Base-by-base conservation (phyloP, 1,140 invertebrate genomes). In the Cotesia vestalis region DNA sequence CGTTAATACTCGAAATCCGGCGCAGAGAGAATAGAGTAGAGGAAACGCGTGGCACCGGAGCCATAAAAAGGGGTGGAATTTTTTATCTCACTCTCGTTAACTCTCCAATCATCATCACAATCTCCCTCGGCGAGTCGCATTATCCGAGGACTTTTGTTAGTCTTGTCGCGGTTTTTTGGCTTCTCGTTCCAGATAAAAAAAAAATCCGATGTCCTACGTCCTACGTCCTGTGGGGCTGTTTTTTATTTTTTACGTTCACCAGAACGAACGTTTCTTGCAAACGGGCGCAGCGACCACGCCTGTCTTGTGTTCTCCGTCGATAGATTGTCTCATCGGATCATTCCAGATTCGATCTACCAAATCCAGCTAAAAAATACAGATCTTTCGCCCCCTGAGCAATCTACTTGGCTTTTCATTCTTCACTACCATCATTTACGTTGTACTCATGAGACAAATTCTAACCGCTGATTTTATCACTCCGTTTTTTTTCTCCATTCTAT, bases 301-400 rank as follows among this genome's bases (percentile, higher is more conserved):
- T 82, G 83, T 84, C 78, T 74, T 76, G 75, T 84, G 83, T 84
- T 83, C 80, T 73, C 78, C 79, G 73, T 75, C 77, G 81, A 81
- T 82, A 77, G 77, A 80, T 82, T 76, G 81, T 80, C 78, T 76
- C 75, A 77, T 77, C 72, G 70, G 75, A 79, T 78, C 73, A 69
- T 38, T n/a, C 34, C 35, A n/a, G 38, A 12, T 12, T 14, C 40
- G 36, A 17, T 36, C 36, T n/a, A 27, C 64, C 8, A 46, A 66
- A 20, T 46, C 38, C 64, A 6, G 61, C 9, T 67, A 74, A 74
- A 71, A 74, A 70, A 70, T 62, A 63, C 17, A 35, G 6, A 69
- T 20, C 34, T 55, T 52, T 55, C 38, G 57, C 59, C 59, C 60
- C 60, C 53, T 66, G 36, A 62, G 34, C 51, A 59, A 73, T 64